Base-by-base conservation (phyloP, 2,888 invertebrate genomes). In the Agrotis clavis region DNA sequence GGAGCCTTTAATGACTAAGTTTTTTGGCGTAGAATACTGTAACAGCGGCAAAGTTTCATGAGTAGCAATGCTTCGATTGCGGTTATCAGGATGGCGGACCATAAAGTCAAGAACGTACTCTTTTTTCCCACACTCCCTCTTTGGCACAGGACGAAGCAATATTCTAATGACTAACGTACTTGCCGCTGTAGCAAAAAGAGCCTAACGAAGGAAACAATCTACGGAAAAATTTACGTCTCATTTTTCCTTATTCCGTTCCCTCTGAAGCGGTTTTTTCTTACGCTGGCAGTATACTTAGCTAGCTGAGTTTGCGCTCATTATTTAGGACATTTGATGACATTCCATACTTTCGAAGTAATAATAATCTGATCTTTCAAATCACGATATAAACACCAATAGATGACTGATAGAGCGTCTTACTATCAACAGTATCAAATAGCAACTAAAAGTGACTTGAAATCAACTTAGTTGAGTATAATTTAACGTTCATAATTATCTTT, bases 401-500 rank as follows among this genome's bases (percentile, higher is more conserved):
- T n/a, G 14, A 25, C 13, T 16, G 7, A 19, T 30, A 30, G 18
- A 41, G 18, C 19, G 18, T 73, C 14, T 3, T 1, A 13, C 16
- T 11, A 7, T 51, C 41, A 18, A n/a, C 64, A 3, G 11, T 19
- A 50, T 66, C 54, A 65, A 57, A 50, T 50, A 45, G 30, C n/a
- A 76, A 19, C 47, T 59, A 18, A 69, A 19, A 41, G 9, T 41
- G 19, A 35, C 9, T 19, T 48, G 50, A 41, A 69, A 69, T 48
- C 51, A 41, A 35, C 45, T 45, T 30, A 18, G 16, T 21, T 51
- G 16, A 50, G n/a, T 76, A 57, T 2, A 4, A 19, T 21, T 50
- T 13, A 19, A 47, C 45, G 16, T 30, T 51, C 51, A 45, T 60
- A 72, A 59, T 48, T 30, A 79, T 53, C 4, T 57, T 48, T 18